Evolutionary conservation across 2,113 vertebrate genomes (phyloP).

Genomic region (Manacus vitellinus): DNA sequence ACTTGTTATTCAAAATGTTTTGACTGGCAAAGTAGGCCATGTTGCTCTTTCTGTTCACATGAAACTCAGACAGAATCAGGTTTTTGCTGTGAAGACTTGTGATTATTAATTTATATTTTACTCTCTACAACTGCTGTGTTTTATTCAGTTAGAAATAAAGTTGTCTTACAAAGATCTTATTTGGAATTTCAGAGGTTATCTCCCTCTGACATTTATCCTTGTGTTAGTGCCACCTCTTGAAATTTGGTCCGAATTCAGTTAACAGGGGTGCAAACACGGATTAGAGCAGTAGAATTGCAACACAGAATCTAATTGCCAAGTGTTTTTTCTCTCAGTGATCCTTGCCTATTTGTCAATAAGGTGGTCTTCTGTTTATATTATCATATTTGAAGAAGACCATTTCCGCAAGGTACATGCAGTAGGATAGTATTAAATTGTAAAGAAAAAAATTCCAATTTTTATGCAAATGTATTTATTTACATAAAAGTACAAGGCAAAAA

Average conservation of each 20-base stretch:
- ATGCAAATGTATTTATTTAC: not conserved
- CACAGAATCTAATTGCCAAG: not conserved
- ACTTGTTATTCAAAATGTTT: not conserved
- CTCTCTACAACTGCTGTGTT: not conserved
- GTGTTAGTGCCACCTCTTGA: not conserved
- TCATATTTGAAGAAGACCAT: not conserved
- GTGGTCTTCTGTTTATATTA: not conserved
- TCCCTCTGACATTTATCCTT: not conserved
- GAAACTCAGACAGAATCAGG: not conserved
- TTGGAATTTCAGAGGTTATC: not conserved
- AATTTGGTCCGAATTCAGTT: not conserved
- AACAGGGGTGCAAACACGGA: not conserved
- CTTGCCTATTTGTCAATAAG: not conserved
- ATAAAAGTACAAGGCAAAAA: not conserved
- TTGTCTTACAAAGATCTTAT: not conserved
- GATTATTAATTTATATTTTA: conserved; percentile 42
- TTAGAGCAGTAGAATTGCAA: not conserved
- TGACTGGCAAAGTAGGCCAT: not conserved
- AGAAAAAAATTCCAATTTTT: not conserved
- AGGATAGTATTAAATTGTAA: not conserved
- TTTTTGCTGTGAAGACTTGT: not conserved
- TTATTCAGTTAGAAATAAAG: not conserved
- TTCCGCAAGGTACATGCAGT: not conserved
- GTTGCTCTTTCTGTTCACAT: not conserved
- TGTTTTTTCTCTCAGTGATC: not conserved